phyloP scores from a whole-genome alignment of 37 sponge, comb jelly and placozoan genomes.

The Beroe ovata region DNA sequence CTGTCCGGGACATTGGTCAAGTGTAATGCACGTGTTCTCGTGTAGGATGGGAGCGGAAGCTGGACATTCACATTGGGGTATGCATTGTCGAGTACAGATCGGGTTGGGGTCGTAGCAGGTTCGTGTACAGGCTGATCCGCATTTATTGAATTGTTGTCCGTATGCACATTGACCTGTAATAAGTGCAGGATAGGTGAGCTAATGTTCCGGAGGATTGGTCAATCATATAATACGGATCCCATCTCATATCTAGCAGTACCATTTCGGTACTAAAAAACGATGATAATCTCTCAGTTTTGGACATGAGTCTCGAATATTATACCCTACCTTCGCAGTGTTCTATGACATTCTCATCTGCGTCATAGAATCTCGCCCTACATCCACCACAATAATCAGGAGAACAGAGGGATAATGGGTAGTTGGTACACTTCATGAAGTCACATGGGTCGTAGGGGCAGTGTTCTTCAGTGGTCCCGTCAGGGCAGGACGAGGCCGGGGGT shows the following conservation, averaged over 20 bases:
- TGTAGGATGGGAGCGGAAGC: background rate
- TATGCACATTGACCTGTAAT: too few relatives aligned
- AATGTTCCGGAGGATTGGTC: too few relatives aligned
- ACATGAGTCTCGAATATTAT: too few relatives aligned
- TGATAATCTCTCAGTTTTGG: too few relatives aligned
- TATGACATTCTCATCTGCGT: background rate
- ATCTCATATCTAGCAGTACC: too few relatives aligned
- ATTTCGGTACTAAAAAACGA: too few relatives aligned
- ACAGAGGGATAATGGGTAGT: conserved; percentile 9
- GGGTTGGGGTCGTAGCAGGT: conserved; percentile 19
- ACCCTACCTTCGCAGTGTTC: conserved; percentile 28
- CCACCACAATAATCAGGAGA: conserved; percentile 38
- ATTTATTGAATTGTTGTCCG: background rate
- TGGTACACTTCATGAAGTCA: background rate
- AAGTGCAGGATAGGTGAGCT: too few relatives aligned
- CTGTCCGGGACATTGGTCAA: background rate
- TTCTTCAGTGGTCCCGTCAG: background rate
- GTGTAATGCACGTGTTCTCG: background rate
- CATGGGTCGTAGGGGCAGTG: background rate
- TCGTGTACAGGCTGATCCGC: conserved; percentile 26
- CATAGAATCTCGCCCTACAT: conserved; percentile 22
- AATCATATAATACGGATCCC: too few relatives aligned
- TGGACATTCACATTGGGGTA: conserved; percentile 40
- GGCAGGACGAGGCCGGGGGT: background rate
- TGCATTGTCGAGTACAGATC: background rate